Evolutionary conservation across 2,797 vertebrate genomes (phyloP), one percentile per base, ranked within the genome.

Genomic region (Chanos chanos): DNA sequence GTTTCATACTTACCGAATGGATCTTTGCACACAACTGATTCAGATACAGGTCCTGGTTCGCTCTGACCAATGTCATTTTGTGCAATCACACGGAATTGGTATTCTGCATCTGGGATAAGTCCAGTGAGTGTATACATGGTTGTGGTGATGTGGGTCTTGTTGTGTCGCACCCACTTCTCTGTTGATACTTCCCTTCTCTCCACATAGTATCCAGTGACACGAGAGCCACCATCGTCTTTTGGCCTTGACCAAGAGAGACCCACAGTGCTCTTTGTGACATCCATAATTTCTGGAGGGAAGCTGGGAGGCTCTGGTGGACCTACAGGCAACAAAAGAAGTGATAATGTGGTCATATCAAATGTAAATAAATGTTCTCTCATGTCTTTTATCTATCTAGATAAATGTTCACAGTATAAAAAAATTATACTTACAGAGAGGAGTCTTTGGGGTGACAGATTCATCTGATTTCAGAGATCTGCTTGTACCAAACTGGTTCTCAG

Each of bases 121-220:
- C 97, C 97, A 0, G 92, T 94, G 73, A 95, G 76, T 0, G 94
- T 96, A 77, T 94, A 98, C 96, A 99, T 99, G 30, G 97, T 99
- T 49, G 97, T 99, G 18, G 97, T 99, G 77, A 99, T 95, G 67
- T 98, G 96, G 57, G 97, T 99, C 82, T 95, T 99, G 79, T 91
- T 91, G 83, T 99, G 96, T 53, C 95, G 90, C 56, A 99, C 94
- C 97, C 97, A 99, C 77, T 99, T 99, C 71, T 99, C 95, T 48
- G 95, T 99, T n/a, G 94, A 96, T 54, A 91, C 85, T 73, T 99
- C 97, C 80, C 89, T 94, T 71, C 96, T 94, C 68, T 99, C 96
- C 77, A 99, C 91, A 44, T 89, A 99, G 78, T 99, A 99, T 64
- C 97, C 97, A 39, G 95, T 98, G 64, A 99, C 89, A 36, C 96